Evolutionary conservation across 2,888 invertebrate genomes (phyloP).

Genomic region (Mythimna vitellina): DNA sequence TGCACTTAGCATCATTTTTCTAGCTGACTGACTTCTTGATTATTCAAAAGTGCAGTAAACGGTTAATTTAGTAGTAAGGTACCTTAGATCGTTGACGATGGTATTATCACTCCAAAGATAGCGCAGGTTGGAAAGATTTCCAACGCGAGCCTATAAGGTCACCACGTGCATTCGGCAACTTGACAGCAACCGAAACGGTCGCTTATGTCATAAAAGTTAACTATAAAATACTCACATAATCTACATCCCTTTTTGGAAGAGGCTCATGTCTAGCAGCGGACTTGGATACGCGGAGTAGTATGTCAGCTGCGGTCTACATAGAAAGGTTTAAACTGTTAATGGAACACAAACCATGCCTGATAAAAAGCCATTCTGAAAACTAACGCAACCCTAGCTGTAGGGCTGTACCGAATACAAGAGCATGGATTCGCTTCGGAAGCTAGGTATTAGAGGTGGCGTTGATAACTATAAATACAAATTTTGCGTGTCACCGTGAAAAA

Average conservation of each 20-base stretch:
- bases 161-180: background rate
- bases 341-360: slow-evolving; percentile 42
- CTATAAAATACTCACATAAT: slow-evolving; percentile 46
- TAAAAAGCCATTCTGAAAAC: slow-evolving; percentile 41
- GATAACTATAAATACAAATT: background rate
- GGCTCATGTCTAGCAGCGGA: slow-evolving; percentile 55
- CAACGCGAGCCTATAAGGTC: background rate
- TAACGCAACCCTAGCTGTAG: slow-evolving; percentile 20
- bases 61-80: background rate
- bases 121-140: background rate
- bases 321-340: slow-evolving; percentile 56
- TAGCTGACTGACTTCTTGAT: no score
- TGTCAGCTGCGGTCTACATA: slow-evolving; percentile 59
- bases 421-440: background rate
- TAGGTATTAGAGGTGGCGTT: background rate
- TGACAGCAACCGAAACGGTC: background rate
- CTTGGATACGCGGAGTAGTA: slow-evolving; percentile 61
- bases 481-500: background rate
- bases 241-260: slow-evolving; percentile 58
- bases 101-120: background rate
- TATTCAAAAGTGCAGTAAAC: no score
- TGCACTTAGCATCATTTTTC: no score
- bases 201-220: slow-evolving; percentile 17
- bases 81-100: background rate
- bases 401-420: background rate